Evolutionary conservation across 1,140 invertebrate genomes (phyloP).

Genomic region (Dryas iulia): DNA sequence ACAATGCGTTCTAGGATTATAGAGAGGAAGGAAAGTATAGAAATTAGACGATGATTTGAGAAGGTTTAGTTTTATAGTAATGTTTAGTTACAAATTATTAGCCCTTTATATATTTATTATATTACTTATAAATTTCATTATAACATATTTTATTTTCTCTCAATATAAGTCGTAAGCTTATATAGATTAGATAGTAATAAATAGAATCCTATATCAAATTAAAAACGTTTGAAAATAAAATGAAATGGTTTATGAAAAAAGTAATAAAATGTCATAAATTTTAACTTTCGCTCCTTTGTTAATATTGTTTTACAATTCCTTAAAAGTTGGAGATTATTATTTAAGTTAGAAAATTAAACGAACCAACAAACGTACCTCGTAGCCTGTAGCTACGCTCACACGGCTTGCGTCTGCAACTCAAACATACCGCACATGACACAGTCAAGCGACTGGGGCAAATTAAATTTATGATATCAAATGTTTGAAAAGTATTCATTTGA

Average conservation of each 20-base stretch:
- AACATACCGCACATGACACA: conserved; percentile 1
- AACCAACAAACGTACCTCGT: not conserved
- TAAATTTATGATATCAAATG: not conserved
- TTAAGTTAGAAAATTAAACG: conserved; percentile 13
- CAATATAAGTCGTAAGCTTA: too few species aligned
- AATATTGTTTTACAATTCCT: not conserved
- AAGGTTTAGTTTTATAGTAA: too few species aligned
- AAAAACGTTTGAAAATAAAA: too few species aligned
- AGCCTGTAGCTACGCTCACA: conserved; percentile 2
- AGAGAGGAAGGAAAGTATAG: too few species aligned
- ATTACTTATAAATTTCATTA: not conserved
- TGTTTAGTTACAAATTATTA: too few species aligned
- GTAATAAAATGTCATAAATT: not conserved
- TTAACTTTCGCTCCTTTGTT: not conserved
- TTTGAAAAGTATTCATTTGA: not conserved
- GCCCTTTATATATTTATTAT: too few species aligned
- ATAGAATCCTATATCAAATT: too few species aligned
- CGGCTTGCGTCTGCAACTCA: conserved; percentile 6
- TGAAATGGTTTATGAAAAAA: too few species aligned
- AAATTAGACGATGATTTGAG: too few species aligned
- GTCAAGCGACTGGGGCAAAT: not conserved
- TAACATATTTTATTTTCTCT: not conserved
- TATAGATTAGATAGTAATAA: too few species aligned
- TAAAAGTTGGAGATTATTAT: not conserved
- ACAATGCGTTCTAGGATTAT: too few species aligned